phyloP scores from a whole-genome alignment of 2,888 invertebrate species.

The Aphidius colemani region DNA sequence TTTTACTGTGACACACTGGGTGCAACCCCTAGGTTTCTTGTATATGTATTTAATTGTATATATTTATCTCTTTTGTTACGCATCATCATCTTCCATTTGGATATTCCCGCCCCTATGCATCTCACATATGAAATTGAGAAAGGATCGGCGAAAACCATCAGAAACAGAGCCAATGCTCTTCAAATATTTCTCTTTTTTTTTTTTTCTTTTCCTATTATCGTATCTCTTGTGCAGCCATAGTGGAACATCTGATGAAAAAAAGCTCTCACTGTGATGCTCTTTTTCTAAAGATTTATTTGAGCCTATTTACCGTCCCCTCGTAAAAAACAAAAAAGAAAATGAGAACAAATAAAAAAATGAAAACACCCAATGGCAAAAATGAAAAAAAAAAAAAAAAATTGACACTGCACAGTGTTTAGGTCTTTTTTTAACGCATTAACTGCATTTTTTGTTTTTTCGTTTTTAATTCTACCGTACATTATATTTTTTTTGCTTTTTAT shows the following conservation, averaged over 20 bases:
- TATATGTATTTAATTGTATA: conserved; percentile 4
- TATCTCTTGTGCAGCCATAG: not conserved
- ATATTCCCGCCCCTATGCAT: conserved; percentile 13
- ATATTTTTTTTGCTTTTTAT: too few species aligned
- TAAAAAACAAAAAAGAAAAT: conserved; percentile 16
- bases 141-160: conserved; percentile 4
- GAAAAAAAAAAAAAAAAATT: too few species aligned
- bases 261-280: too few species aligned
- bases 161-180: conserved; percentile 3
- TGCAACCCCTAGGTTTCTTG: conserved; percentile 12
- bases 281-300: conserved; percentile 33
- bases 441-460: too few species aligned
- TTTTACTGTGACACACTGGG: not conserved
- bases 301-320: conserved; percentile 7
- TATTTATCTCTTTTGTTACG: not conserved
- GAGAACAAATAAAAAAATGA: too few species aligned
- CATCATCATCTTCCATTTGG: not conserved
- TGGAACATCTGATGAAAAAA: too few species aligned
- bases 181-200: not conserved
- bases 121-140: not conserved
- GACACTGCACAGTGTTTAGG: too few species aligned
- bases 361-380: too few species aligned
- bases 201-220: not conserved
- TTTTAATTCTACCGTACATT: too few species aligned
- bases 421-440: too few species aligned